These are phyloP conservation scores for Lipotes vexillifer DNA, from an alignment of 2,113 vertebrate genomes.

Conservation along the genomic window DNA sequence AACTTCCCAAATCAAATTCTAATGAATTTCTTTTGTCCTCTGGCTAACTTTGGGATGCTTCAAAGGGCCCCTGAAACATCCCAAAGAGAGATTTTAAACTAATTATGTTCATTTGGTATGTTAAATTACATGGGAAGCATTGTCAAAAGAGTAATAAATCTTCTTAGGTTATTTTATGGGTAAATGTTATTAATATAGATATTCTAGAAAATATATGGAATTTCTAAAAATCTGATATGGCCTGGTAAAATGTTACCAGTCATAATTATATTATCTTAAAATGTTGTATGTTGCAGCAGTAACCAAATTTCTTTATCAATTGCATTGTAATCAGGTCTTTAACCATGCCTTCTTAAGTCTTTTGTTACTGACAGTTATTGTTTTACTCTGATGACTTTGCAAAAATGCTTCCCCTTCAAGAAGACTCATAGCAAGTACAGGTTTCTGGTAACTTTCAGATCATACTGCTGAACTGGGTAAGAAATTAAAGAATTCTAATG, in stretches of 20 bases:
- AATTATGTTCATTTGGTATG: not conserved
- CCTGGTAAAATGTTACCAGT: not conserved
- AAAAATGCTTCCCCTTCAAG: not conserved
- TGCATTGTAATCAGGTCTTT: not conserved
- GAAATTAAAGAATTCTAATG: not conserved
- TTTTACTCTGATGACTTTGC: not conserved
- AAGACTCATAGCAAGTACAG: not conserved
- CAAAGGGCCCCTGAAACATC: not conserved
- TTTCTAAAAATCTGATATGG: not conserved
- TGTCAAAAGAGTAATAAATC: not conserved
- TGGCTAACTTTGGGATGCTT: not conserved
- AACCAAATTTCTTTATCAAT: not conserved
- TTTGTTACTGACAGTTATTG: not conserved
- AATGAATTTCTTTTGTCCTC: not conserved
- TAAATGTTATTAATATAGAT: not conserved
- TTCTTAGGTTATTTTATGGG: not conserved
- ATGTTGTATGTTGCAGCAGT: not conserved
- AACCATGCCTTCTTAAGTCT: not conserved
- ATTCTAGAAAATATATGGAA: not conserved
- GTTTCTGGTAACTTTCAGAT: not conserved
- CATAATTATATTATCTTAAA: not conserved
- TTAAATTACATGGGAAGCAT: not conserved
- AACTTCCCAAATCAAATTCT: not conserved
- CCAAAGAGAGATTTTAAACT: not conserved
- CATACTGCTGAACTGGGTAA: not conserved